These are phyloP conservation scores for Psettodes erumei DNA, from an alignment of 2,113 vertebrate genomes.

Conservation along the genomic window DNA sequence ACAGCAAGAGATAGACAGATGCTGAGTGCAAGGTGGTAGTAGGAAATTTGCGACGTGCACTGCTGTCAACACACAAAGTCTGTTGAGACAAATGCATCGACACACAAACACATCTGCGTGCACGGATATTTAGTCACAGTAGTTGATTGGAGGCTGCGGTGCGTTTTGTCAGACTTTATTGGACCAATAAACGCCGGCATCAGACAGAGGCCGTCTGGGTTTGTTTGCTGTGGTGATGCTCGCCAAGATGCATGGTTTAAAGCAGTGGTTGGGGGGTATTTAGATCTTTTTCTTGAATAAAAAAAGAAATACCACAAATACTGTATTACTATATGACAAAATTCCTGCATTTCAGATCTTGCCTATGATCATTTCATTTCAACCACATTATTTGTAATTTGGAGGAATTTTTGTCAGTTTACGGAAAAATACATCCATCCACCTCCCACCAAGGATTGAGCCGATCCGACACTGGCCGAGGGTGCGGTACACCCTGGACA, in stretches of 20 bases:
- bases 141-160: constrained; percentile 47
- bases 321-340: not conserved
- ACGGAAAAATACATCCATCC: not conserved
- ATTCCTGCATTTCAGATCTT: not conserved
- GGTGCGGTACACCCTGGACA: too few relatives aligned
- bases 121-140: constrained; percentile 45
- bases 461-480: too few relatives aligned
- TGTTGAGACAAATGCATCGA: too few relatives aligned
- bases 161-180: constrained; percentile 60
- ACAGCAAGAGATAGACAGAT: constrained; percentile 31
- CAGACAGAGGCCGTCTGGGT: constrained; percentile 56
- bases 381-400: not conserved
- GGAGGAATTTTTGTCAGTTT: not conserved
- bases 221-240: constrained; percentile 66
- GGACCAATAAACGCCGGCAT: constrained; percentile 53
- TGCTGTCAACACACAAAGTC: too few relatives aligned
- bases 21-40: constrained; percentile 16
- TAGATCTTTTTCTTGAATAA: constrained; percentile 10
- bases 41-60: constrained; percentile 37
- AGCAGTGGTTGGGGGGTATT: constrained; percentile 4
- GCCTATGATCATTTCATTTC: not conserved
- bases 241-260: constrained; percentile 40
- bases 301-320: constrained; percentile 1
- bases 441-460: too few relatives aligned
- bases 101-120: constrained; percentile 22